Evolutionary conservation across 2,888 invertebrate species (phyloP), one percentile per base, ranked within the genome.

Genomic region (Parnassius mnemosyne): DNA sequence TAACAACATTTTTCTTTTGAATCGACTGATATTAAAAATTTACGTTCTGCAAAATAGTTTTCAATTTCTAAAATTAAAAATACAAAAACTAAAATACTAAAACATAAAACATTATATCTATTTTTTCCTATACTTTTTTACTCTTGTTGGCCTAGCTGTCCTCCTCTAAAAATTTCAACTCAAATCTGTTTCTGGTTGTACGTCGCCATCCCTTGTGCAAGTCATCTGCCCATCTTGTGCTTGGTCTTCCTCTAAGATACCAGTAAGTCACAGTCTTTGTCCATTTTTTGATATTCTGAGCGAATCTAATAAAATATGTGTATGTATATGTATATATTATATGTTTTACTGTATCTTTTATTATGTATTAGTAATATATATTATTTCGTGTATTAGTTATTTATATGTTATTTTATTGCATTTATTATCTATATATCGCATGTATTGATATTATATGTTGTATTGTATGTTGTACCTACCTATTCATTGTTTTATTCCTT

Each of bases 271-370:
- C 34, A 34, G 7, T 10, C 44, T 11, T 44, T 44, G 10, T 68
- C 67, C 68, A 65, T 63, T 49, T 20, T 56, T 41, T 44, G 44
- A 1, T 11, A 10, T 44, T 44, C 44, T 44, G 44, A 1, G 44
- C 10, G 10, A 7, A 11, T 43, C n/a, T n/a, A n/a, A n/a, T n/a
- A n/a, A n/a, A n/a, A n/a, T n/a, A n/a, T n/a, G n/a, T n/a, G n/a
- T n/a, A n/a, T n/a, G n/a, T n/a, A n/a, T n/a, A n/a, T n/a, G n/a
- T n/a, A n/a, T n/a, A n/a, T n/a, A n/a, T n/a, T n/a, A n/a, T n/a
- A n/a, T n/a, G n/a, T n/a, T n/a, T n/a, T n/a, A n/a, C n/a, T n/a
- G n/a, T n/a, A n/a, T n/a, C n/a, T n/a, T n/a, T n/a, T n/a, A n/a
- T n/a, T n/a, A n/a, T n/a, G n/a, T n/a, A n/a, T n/a, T n/a, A n/a